phyloP scores from a whole-genome alignment of 2,113 vertebrate species.

The Myiopsitta monachus region DNA sequence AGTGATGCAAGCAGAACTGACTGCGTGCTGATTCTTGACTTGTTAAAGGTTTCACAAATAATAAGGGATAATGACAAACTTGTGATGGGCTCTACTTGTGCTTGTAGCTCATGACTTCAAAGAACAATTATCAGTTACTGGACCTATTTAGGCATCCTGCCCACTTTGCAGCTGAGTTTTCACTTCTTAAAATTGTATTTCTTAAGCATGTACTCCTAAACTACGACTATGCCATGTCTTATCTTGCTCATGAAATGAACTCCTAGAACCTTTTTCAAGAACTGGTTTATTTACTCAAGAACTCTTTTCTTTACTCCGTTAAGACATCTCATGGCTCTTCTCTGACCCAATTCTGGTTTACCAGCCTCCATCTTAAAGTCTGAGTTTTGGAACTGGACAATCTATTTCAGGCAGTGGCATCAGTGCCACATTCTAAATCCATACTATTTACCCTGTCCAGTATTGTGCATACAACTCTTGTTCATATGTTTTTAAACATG shows the following conservation, averaged over 20 bases:
- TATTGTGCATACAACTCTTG: background rate
- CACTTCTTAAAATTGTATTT: background rate
- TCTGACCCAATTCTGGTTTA: background rate
- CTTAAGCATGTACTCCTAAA: background rate
- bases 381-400: background rate
- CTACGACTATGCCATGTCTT: background rate
- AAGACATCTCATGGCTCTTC: background rate
- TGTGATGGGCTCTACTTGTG: background rate
- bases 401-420: background rate
- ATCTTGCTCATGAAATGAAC: background rate
- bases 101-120: background rate
- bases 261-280: background rate
- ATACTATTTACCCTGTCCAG: background rate
- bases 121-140: background rate
- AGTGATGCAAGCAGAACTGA: background rate
- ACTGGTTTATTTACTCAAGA: background rate
- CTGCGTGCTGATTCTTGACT: background rate
- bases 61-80: background rate
- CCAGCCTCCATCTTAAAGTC: background rate
- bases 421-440: background rate
- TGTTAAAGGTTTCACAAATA: background rate
- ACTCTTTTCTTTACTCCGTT: background rate
- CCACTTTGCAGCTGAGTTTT: background rate
- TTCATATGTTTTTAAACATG: background rate
- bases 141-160: background rate